These are phyloP conservation scores for Hylaeus anthracinus DNA, from an alignment of 1,140 invertebrate genomes.

Conservation along the genomic window DNA sequence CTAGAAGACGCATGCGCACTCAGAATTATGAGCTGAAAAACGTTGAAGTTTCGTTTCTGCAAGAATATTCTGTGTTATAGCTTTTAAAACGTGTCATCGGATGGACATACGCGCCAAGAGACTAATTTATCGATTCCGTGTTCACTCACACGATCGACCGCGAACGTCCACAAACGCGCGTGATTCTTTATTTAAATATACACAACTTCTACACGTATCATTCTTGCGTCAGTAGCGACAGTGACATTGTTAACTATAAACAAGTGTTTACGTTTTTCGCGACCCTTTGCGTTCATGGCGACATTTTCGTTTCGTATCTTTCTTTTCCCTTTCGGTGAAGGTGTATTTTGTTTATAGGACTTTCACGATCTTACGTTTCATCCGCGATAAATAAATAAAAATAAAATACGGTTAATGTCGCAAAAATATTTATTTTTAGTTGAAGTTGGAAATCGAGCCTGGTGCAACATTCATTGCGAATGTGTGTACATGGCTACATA, in stretches of 20 bases:
- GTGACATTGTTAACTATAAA: constrained; percentile 9
- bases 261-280: constrained; percentile 11
- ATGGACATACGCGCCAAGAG: constrained; percentile 17
- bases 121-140: constrained; percentile 57
- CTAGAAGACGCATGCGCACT: too few species aligned
- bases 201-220: constrained; percentile 41
- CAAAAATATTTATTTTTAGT: constrained; percentile 9
- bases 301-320: constrained; percentile 13
- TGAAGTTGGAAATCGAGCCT: background rate
- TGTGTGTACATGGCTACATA: too few species aligned
- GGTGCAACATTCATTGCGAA: background rate
- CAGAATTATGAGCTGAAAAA: too few species aligned
- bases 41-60: too few species aligned
- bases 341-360: background rate
- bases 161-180: constrained; percentile 19
- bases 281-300: background rate
- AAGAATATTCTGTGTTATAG: background rate
- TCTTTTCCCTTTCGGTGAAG: background rate
- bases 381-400: background rate
- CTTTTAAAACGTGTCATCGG: constrained; percentile 25
- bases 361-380: background rate
- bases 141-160: constrained; percentile 25
- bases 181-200: constrained; percentile 28
- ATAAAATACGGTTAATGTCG: background rate
- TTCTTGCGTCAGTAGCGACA: constrained; percentile 43